Evolutionary conservation across 2,888 invertebrate species (phyloP).

Genomic region (Leucoptera coffeella): DNA sequence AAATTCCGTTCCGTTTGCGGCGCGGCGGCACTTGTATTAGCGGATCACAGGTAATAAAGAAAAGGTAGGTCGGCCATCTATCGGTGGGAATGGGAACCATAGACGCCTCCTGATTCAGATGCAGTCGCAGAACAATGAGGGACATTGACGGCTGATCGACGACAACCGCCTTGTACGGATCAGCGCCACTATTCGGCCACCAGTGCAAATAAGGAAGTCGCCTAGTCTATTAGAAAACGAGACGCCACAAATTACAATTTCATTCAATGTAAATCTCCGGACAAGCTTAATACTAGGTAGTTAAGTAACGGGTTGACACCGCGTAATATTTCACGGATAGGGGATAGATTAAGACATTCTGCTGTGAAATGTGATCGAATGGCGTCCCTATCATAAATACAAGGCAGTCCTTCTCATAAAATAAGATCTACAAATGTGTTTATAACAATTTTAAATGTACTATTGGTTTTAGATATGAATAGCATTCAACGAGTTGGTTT

Average conservation of each 20-base stretch:
- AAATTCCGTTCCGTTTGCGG: no score
- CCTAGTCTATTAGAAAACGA: constrained; percentile 19
- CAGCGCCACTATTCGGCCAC: constrained; percentile 9
- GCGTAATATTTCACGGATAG: constrained; percentile 28
- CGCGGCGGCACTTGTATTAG: no score
- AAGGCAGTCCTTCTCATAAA: no score
- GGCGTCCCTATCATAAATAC: no score
- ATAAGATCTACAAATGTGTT: no score
- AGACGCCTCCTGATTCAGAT: constrained; percentile 14
- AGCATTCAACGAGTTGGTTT: no score
- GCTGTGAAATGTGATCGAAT: no score
- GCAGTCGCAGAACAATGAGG: constrained; percentile 24
- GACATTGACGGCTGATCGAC: constrained; percentile 20
- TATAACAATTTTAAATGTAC: no score
- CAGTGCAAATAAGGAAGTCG: constrained; percentile 17
- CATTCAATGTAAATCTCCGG: constrained; percentile 43
- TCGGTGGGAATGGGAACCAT: constrained; percentile 5
- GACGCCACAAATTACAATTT: constrained; percentile 42
- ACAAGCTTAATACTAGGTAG: no score
- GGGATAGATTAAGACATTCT: constrained; percentile 29
- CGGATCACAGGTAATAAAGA: no score
- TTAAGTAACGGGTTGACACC: no score
- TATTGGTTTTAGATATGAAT: no score
- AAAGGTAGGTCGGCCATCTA: constrained; percentile 3
- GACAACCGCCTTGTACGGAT: constrained; percentile 20